Base-by-base conservation (phyloP, 2,113 vertebrate genomes). In the Helogale parvula region DNA sequence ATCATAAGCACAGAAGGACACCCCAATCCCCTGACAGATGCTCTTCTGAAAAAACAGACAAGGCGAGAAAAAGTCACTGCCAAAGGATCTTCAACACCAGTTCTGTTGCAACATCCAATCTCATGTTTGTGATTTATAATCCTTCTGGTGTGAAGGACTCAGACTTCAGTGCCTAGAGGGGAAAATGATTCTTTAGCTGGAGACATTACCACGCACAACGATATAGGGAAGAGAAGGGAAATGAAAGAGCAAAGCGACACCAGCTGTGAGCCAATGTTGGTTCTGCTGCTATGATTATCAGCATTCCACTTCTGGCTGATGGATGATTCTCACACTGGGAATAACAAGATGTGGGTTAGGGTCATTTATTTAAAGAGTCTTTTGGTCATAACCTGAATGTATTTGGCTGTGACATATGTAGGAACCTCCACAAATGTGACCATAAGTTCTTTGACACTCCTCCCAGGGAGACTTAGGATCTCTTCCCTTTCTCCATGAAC, bases 101-200 rank as follows among this genome's bases (percentile, higher is more conserved):
- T 33, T 90, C 41, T 85, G 45, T 57, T 92, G 77, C 57, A 85
- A 93, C 88, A 95, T 81, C 82, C 72, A 89, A 47, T 65, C 71
- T 93, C 69, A 11, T 74, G 21, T 84, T 85, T 88, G 81, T 90
- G 90, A 92, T 96, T 93, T 95, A 93, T 82, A 95, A 71, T 33
- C 35, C 23, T 84, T 38, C 80, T 81, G 17, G 27, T 80, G 63
- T 68, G 71, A 79, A 25, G n/a, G 50, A 83, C 72, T 74, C 84
- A 87, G 94, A 80, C 13, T 92, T 86, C 45, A 45, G n/a, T 47
- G 85, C 21, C 79, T n/a, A 14, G 15, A 80, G 54, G 85, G 72
- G 29, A 33, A 88, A 60, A 41, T 3, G 19, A 21, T 88, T 76
- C 69, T 71, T 66, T 25, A 54, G 92, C 23, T 60, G 23, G 50